phyloP scores from a whole-genome alignment of 2,113 vertebrate genomes.

The Hyla sarda region DNA sequence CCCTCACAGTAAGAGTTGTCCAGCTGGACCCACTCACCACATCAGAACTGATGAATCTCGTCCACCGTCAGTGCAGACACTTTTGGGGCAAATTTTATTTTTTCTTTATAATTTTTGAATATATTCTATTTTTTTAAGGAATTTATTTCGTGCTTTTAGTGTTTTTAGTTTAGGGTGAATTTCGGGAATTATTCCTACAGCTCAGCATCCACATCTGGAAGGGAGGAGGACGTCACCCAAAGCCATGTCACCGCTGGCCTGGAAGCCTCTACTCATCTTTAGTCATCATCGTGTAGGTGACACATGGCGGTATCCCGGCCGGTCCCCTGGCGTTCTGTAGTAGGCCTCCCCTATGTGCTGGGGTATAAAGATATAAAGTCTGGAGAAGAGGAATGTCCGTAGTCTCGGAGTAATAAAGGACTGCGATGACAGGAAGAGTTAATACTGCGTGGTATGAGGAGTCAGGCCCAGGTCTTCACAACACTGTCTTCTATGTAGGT shows the following conservation, averaged over 20 bases:
- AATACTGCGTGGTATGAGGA: background rate
- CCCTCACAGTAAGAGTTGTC: background rate
- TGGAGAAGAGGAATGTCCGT: background rate
- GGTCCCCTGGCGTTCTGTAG: too few relatives aligned
- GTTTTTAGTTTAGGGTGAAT: background rate
- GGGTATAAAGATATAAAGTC: background rate
- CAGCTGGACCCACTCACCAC: background rate
- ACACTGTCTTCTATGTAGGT: conserved; percentile 65
- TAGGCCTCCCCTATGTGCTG: too few relatives aligned
- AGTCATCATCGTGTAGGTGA: background rate
- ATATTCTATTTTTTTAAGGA: background rate
- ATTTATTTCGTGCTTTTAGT: background rate
- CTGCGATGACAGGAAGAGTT: background rate
- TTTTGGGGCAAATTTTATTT: background rate
- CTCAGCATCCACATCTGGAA: too few relatives aligned
- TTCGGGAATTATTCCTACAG: too few relatives aligned
- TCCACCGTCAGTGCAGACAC: background rate
- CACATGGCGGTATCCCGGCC: background rate
- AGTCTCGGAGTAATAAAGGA: background rate
- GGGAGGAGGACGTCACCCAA: too few relatives aligned
- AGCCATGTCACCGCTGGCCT: too few relatives aligned
- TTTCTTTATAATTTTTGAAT: too few relatives aligned
- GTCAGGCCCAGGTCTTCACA: conserved; percentile 59
- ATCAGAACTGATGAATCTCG: background rate
- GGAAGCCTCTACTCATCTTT: too few relatives aligned